Conservation (phyloP, 2,888 invertebrate species). For the Acholoe squamosa region DNA sequence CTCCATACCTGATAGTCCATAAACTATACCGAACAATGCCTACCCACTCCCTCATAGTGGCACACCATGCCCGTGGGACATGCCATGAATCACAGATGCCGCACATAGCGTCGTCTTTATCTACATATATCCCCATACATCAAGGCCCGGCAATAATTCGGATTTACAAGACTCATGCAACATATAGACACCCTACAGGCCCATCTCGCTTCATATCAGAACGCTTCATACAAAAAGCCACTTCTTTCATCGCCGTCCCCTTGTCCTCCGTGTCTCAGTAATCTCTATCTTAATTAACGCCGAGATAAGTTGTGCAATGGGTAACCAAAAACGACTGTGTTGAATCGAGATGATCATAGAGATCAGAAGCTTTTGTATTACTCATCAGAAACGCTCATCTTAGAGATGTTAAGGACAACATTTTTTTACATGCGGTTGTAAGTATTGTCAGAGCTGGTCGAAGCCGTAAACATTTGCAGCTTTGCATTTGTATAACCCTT, state of each 20-base stretch:
- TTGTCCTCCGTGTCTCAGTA: slow-evolving; percentile 10
- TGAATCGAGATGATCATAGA: not conserved
- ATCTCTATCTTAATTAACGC: slow-evolving; percentile 21
- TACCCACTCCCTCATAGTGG: not conserved
- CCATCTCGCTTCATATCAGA: not conserved
- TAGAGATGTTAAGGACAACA: no score
- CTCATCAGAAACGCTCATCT: no score
- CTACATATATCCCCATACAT: slow-evolving; percentile 20
- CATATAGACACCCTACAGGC: not conserved
- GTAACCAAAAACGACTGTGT: not conserved
- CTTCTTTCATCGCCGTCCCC: not conserved
- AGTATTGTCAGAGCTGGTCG: no score
- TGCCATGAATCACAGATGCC: not conserved
- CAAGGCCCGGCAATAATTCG: not conserved
- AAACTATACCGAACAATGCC: not conserved
- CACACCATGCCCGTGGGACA: not conserved
- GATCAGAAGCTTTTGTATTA: not conserved
- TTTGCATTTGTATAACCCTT: no score
- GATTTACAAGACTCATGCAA: not conserved
- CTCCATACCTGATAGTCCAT: not conserved
- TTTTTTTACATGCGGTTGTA: no score
- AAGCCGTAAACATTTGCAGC: no score
- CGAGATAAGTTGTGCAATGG: not conserved
- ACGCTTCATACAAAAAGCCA: not conserved
- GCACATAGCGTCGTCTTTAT: not conserved